Percentiles rank a stretch among this genome's conserved stretches.
These are phyloP conservation scores for Todus mexicanus DNA, from an alignment of 2,797 vertebrate species.

Conservation along the genomic window DNA sequence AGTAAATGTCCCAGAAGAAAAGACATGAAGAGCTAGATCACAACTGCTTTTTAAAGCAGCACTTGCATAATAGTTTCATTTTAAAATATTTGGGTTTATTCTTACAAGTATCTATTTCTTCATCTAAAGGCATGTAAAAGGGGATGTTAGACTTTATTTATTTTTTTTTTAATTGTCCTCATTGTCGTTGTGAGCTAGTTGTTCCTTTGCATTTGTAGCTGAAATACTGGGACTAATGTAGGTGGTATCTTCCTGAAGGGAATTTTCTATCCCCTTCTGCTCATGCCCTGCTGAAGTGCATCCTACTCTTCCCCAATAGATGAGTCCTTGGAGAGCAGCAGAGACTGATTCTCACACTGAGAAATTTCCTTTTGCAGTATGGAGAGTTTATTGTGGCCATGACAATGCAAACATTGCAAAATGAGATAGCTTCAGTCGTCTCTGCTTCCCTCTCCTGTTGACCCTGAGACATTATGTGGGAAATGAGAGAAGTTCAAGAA, in stretches of 20 bases:
- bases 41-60: not conserved
- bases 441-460: conserved; percentile 1
- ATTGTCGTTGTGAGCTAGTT: not conserved
- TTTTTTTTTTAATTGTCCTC: not conserved
- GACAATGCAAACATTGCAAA: not conserved
- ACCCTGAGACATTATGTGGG: not conserved
- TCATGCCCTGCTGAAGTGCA: not conserved
- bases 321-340: not conserved
- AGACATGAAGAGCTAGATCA: not conserved
- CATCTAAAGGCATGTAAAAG: not conserved
- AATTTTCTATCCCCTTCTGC: not conserved
- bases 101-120: not conserved
- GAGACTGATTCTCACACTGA: not conserved
- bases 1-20: not conserved
- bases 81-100: not conserved
- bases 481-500: not conserved
- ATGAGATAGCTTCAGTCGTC: not conserved
- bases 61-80: not conserved
- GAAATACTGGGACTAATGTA: not conserved
- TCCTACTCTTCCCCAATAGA: not conserved
- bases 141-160: not conserved
- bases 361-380: not conserved
- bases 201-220: not conserved
- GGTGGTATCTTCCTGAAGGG: not conserved
- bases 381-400: not conserved